A percentile compares a stretch with the other conserved stretches of the same genome.
These are phyloP conservation scores for Zootoca vivipara DNA, from an alignment of 2,113 vertebrate species.

Conservation along the genomic window DNA sequence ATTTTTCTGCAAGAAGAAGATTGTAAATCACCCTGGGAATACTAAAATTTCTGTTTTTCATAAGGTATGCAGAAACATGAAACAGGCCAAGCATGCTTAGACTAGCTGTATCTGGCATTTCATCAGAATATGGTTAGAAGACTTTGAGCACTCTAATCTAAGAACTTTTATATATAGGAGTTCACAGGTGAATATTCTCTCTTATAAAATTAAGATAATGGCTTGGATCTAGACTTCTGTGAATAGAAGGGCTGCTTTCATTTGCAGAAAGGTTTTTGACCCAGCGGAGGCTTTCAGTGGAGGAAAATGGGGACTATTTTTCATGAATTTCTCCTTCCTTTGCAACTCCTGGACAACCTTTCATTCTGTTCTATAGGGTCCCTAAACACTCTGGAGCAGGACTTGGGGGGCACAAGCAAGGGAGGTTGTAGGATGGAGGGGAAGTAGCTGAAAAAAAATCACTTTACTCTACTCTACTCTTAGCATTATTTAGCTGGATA, in stretches of 20 bases:
- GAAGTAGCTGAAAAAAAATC: not conserved
- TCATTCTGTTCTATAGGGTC: not conserved
- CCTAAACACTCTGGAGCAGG: not conserved
- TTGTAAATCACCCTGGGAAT: constrained; percentile 38
- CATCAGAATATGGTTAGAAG: not conserved
- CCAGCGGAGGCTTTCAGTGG: not conserved
- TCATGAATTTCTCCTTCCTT: not conserved
- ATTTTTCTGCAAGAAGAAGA: constrained; percentile 89
- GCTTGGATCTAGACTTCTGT: not conserved
- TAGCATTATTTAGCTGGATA: too few relatives aligned
- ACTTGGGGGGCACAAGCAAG: not conserved
- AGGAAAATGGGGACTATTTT: not conserved
- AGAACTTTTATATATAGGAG: not conserved
- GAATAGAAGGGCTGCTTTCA: not conserved
- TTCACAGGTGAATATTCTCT: not conserved
- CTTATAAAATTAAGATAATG: not conserved
- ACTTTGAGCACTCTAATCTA: not conserved
- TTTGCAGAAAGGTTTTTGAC: not conserved
- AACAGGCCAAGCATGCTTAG: not conserved
- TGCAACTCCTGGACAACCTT: not conserved
- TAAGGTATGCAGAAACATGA: not conserved
- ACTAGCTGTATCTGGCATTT: not conserved
- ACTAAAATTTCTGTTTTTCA: constrained; percentile 17
- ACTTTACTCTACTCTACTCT: not conserved
- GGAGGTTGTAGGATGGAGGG: not conserved